A percentile compares a stretch with the other conserved stretches of the same genome.
phyloP scores from a whole-genome alignment of 1,140 invertebrate species.

The Orchestia grillus region DNA sequence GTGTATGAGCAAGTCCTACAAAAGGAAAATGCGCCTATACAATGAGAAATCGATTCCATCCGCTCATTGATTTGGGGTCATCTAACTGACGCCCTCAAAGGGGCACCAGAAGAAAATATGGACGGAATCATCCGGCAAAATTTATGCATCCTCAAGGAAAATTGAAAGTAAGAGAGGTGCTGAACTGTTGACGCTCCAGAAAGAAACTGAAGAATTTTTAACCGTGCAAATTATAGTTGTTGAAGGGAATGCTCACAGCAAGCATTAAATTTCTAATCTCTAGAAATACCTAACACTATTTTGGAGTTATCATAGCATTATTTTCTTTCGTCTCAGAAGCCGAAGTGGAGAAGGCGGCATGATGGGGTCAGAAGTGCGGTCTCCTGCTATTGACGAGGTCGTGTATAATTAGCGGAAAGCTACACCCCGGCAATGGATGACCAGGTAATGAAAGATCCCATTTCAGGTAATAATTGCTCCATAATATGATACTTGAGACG shows the following conservation, averaged over 20 bases:
- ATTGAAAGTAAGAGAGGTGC: not conserved
- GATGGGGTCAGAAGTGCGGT: not conserved
- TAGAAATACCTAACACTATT: not conserved
- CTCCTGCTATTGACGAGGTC: conserved; percentile 29
- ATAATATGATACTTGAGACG: conserved; percentile 54
- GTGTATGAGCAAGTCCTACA: not conserved
- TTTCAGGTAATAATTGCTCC: conserved; percentile 54
- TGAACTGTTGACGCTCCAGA: not conserved
- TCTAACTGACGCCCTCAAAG: not conserved
- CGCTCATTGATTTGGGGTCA: not conserved
- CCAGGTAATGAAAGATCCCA: conserved; percentile 53
- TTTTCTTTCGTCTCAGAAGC: not conserved
- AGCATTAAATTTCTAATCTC: not conserved
- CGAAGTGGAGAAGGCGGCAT: not conserved
- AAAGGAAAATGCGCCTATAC: conserved; percentile 34
- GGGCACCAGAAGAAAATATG: not conserved
- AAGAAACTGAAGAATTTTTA: not conserved
- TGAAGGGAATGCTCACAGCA: too few species aligned
- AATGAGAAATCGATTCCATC: conserved; percentile 40
- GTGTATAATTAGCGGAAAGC: conserved; percentile 49
- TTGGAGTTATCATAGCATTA: not conserved
- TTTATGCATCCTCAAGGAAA: not conserved
- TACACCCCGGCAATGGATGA: conserved; percentile 30
- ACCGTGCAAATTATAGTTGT: not conserved
- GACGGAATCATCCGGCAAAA: not conserved